These are phyloP conservation scores for Platyscapa corneri DNA, from an alignment of 1,140 invertebrate species.

Conservation along the genomic window DNA sequence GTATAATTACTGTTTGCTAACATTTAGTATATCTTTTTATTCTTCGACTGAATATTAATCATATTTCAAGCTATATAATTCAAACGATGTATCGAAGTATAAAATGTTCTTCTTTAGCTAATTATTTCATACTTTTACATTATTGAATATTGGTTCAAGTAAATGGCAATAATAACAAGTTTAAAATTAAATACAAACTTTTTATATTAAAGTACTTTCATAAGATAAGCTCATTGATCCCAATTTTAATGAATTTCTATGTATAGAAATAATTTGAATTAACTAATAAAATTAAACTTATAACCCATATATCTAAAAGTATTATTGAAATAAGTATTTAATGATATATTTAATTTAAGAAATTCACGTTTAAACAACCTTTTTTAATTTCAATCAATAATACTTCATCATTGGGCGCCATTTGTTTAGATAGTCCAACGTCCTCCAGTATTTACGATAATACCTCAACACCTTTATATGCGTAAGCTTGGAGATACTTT, in stretches of 20 bases:
- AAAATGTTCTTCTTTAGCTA: neutral
- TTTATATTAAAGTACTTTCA: too few relatives aligned
- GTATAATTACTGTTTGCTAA: conserved; percentile 58
- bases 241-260: too few relatives aligned
- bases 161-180: neutral
- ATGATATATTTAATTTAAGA: too few relatives aligned
- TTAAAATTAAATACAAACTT: neutral
- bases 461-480: conserved; percentile 87
- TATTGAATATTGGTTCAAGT: neutral
- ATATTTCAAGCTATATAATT: conserved; percentile 5
- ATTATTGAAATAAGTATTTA: too few relatives aligned
- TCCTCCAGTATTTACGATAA: conserved; percentile 84
- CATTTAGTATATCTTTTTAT: conserved; percentile 59
- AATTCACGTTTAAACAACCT: too few relatives aligned
- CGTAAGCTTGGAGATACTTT: conserved; percentile 86
- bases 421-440: conserved; percentile 83
- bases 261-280: too few relatives aligned
- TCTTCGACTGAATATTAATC: conserved; percentile 57
- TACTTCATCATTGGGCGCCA: neutral
- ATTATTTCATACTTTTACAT: neutral
- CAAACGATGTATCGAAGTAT: neutral
- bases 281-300: too few relatives aligned
- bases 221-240: too few relatives aligned
- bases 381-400: neutral
- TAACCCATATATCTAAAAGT: too few relatives aligned